A percentile compares a stretch with the other conserved stretches of the same genome.
Evolutionary conservation across 2,888 invertebrate species (phyloP).

Genomic region (Acleris emargana): DNA sequence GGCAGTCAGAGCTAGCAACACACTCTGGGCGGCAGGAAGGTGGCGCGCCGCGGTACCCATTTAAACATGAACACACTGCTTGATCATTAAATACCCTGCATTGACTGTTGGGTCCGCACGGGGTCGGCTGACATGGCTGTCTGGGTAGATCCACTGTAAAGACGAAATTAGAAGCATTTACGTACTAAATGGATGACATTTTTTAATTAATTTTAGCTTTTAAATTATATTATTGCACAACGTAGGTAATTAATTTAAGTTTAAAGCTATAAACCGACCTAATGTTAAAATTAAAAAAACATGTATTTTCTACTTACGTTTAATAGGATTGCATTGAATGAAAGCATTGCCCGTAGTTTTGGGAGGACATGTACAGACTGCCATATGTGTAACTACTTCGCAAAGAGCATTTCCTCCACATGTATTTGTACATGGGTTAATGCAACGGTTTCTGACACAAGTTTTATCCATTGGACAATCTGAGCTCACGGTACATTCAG

Average conservation of each 20-base stretch:
- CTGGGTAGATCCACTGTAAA: constrained; percentile 64
- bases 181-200: no score
- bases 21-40: constrained; percentile 90
- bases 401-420: constrained; percentile 90
- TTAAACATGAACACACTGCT: constrained; percentile 87
- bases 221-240: no score
- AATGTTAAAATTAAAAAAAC: not conserved
- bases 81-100: constrained; percentile 85
- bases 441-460: constrained; percentile 87
- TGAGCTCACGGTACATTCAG: constrained; percentile 89
- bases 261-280: not conserved
- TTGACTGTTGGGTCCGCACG: constrained; percentile 86
- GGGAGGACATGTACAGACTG: constrained; percentile 89
- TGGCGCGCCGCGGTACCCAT: constrained; percentile 86
- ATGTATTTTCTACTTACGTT: constrained; percentile 61
- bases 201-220: no score
- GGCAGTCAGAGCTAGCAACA: constrained; percentile 88
- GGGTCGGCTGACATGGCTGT: constrained; percentile 85
- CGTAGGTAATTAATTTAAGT: not conserved
- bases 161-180: not conserved
- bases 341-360: constrained; percentile 89
- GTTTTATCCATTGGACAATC: constrained; percentile 88
- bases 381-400: constrained; percentile 89
- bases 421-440: constrained; percentile 89
- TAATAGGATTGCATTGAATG: constrained; percentile 84